phyloP scores from a whole-genome alignment of 2,113 vertebrate genomes.

The Sapajus apella region DNA sequence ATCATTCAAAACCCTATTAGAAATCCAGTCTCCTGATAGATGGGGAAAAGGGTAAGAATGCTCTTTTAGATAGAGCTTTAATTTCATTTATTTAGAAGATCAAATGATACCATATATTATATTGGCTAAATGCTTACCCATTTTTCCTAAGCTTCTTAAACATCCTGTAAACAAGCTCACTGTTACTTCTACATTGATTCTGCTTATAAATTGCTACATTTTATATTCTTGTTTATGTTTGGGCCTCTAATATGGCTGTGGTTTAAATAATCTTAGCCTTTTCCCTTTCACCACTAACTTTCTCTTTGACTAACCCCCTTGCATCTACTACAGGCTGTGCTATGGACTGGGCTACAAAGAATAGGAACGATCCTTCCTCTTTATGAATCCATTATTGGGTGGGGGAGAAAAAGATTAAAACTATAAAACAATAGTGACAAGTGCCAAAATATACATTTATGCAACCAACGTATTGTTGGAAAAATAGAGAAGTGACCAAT shows the following conservation, averaged over 20 bases:
- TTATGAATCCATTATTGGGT: neutral
- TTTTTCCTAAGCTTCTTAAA: constrained; percentile 2
- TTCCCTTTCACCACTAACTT: neutral
- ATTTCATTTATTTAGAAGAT: constrained; percentile 6
- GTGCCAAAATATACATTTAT: neutral
- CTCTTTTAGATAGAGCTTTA: neutral
- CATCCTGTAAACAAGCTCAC: neutral
- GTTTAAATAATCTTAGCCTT: neutral
- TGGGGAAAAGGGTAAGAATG: neutral
- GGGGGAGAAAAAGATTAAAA: neutral
- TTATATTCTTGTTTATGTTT: constrained; percentile 11
- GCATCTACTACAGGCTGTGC: neutral
- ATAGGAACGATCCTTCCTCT: neutral
- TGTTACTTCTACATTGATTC: neutral
- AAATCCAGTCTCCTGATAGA: neutral
- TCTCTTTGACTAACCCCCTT: neutral
- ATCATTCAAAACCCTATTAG: neutral
- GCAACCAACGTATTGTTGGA: neutral
- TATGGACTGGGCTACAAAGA: neutral
- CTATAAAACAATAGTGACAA: neutral
- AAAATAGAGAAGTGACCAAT: neutral
- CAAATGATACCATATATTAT: neutral
- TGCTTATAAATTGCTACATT: neutral
- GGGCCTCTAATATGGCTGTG: neutral
- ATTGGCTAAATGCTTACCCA: neutral